A percentile compares a stretch with the other conserved stretches of the same genome.
Evolutionary conservation across 2,888 invertebrate species (phyloP).

Genomic region (Ectemnius cavifrons): DNA sequence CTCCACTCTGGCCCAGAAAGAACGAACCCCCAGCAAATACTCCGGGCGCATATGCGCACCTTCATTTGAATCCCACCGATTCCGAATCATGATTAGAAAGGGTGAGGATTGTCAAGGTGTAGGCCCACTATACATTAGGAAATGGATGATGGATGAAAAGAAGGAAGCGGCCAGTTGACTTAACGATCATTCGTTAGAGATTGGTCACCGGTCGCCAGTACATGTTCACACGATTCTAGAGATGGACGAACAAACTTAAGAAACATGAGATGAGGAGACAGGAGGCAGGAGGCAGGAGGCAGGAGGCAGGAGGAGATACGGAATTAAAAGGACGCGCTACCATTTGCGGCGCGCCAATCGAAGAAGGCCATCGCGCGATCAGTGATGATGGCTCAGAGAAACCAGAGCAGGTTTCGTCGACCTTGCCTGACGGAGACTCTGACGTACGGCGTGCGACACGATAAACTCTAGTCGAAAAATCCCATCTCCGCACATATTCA

Average conservation of each 20-base stretch:
- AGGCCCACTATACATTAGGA: too few species aligned
- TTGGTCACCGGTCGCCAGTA: constrained; percentile 42
- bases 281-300: too few species aligned
- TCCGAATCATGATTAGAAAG: too few species aligned
- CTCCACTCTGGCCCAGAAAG: too few species aligned
- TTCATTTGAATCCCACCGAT: too few species aligned
- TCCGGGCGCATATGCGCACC: too few species aligned
- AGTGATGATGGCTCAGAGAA: constrained; percentile 57
- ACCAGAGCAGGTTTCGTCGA: constrained; percentile 62
- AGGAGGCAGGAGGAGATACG: constrained; percentile 7
- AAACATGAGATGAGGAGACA: constrained; percentile 1
- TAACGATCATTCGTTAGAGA: constrained; percentile 38
- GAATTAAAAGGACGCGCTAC: constrained; percentile 46
- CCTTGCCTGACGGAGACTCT: constrained; percentile 40
- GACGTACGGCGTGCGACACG: constrained; percentile 39
- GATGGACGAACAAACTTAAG: constrained; percentile 9
- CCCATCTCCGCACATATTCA: neutral
- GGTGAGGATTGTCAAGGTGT: too few species aligned
- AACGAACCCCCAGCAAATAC: too few species aligned
- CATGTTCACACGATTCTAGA: constrained; percentile 33
- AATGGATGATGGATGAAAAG: constrained; percentile 1
- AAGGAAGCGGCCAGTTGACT: constrained; percentile 46
- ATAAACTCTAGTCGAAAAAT: constrained; percentile 37
- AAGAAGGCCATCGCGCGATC: constrained; percentile 52
- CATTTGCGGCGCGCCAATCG: constrained; percentile 34